These are phyloP conservation scores for Platichthys stellatus DNA, from an alignment of 2,113 vertebrate species.

Conservation along the genomic window DNA sequence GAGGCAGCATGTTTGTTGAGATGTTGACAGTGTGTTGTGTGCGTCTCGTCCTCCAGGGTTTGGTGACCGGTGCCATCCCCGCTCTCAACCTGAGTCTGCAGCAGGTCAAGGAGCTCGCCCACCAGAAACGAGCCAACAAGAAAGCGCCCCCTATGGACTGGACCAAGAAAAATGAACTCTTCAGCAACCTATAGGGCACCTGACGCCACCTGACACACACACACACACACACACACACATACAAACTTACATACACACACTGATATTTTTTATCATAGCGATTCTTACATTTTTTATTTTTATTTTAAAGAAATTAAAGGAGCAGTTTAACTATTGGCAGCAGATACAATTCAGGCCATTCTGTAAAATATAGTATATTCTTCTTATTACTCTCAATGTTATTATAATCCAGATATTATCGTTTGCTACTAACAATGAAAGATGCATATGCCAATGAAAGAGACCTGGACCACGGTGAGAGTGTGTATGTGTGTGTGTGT, in stretches of 20 bases:
- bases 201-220: slow-evolving; percentile 21
- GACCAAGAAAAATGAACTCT: slow-evolving; percentile 99
- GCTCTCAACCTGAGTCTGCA: slow-evolving; percentile 90
- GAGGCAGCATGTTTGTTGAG: not conserved
- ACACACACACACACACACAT: slow-evolving; percentile 7
- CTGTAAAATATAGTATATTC: slow-evolving; percentile 59
- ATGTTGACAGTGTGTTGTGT: not conserved
- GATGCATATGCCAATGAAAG: slow-evolving; percentile 39
- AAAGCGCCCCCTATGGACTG: slow-evolving; percentile 97
- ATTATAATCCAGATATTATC: slow-evolving; percentile 67
- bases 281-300: slow-evolving; percentile 8
- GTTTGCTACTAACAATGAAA: slow-evolving; percentile 75
- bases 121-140: slow-evolving; percentile 94
- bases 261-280: not conserved
- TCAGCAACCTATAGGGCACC: slow-evolving; percentile 91
- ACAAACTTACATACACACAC: not conserved
- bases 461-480: slow-evolving; percentile 43
- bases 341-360: slow-evolving; percentile 30
- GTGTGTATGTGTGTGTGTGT: slow-evolving; percentile 4
- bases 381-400: slow-evolving; percentile 56
- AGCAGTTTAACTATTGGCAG: slow-evolving; percentile 20
- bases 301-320: slow-evolving; percentile 22
- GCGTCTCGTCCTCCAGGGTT: slow-evolving; percentile 32
- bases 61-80: slow-evolving; percentile 78
- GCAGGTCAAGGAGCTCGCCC: slow-evolving; percentile 92